Percentiles rank a stretch among this genome's conserved stretches.
These are phyloP conservation scores for Hyles euphorbiae DNA, from an alignment of 1,140 invertebrate genomes.

Conservation along the genomic window DNA sequence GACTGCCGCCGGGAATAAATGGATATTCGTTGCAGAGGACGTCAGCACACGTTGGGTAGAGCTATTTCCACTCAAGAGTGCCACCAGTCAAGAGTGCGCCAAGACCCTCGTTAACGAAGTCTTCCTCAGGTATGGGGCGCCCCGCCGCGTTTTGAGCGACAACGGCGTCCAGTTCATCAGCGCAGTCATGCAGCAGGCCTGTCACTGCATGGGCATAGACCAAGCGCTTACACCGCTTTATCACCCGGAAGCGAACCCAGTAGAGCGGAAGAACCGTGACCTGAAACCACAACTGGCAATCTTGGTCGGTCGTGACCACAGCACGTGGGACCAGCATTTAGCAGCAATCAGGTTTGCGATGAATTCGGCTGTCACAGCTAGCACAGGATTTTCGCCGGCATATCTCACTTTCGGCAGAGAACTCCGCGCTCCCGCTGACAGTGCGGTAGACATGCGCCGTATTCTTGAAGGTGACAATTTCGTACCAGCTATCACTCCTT, in stretches of 20 bases:
- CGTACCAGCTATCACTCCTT: constrained; percentile 38
- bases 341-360: constrained; percentile 6
- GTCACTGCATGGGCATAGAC: background rate
- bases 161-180: constrained; percentile 15
- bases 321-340: constrained; percentile 1
- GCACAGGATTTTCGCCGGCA: constrained; percentile 6
- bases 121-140: constrained; percentile 27
- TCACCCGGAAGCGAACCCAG: constrained; percentile 12
- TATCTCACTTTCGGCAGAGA: constrained; percentile 8
- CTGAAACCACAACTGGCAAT: constrained; percentile 8
- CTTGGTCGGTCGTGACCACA: constrained; percentile 1
- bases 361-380: background rate
- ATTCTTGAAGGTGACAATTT: constrained; percentile 40
- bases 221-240: constrained; percentile 7
- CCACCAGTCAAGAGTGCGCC: constrained; percentile 35
- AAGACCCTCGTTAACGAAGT: constrained; percentile 15
- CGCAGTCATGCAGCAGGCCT: no score
- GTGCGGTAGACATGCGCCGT: constrained; percentile 24
- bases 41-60: constrained; percentile 23
- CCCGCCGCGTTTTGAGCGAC: constrained; percentile 32
- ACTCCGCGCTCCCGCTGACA: constrained; percentile 27
- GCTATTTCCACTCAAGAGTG: constrained; percentile 25
- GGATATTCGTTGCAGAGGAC: constrained; percentile 16
- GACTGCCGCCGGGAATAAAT: constrained; percentile 9
- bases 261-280: constrained; percentile 12